A percentile compares a stretch with the other conserved stretches of the same genome.
Evolutionary conservation across 1,140 invertebrate genomes (phyloP).

Genomic region (Archivesica marissinica): DNA sequence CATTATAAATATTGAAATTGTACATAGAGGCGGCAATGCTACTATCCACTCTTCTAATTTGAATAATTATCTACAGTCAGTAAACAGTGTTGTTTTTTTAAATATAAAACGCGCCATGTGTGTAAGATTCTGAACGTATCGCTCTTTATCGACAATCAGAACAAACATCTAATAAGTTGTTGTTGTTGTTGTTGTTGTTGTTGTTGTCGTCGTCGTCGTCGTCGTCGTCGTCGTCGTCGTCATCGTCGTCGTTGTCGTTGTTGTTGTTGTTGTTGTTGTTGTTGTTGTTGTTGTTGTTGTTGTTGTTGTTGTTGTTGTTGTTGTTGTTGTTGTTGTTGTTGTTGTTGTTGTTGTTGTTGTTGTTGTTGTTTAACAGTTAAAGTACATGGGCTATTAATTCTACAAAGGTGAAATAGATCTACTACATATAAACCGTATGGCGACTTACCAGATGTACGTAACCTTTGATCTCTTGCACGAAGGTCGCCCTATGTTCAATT

Average conservation of each 20-base stretch:
- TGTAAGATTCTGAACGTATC: too few relatives aligned
- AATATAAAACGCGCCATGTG: too few relatives aligned
- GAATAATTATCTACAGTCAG: too few relatives aligned
- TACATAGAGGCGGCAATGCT: too few relatives aligned
- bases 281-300: neutral
- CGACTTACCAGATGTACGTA: conserved; percentile 92
- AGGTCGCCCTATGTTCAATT: conserved; percentile 60
- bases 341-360: neutral
- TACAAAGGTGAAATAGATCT: neutral
- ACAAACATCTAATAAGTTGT: neutral
- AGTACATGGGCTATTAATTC: too few relatives aligned
- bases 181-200: neutral
- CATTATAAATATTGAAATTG: too few relatives aligned
- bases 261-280: neutral
- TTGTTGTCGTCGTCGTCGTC: neutral
- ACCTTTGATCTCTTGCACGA: conserved; percentile 91
- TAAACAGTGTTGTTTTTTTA: too few relatives aligned
- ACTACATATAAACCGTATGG: too few relatives aligned
- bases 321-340: neutral
- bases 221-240: neutral
- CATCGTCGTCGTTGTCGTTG: conserved; percentile 1
- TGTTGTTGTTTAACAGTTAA: neutral
- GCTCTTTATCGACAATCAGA: too few relatives aligned
- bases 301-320: neutral
- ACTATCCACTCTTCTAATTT: too few relatives aligned